These are phyloP conservation scores for Poecilia latipinna DNA, from an alignment of 2,113 vertebrate genomes.

Conservation along the genomic window DNA sequence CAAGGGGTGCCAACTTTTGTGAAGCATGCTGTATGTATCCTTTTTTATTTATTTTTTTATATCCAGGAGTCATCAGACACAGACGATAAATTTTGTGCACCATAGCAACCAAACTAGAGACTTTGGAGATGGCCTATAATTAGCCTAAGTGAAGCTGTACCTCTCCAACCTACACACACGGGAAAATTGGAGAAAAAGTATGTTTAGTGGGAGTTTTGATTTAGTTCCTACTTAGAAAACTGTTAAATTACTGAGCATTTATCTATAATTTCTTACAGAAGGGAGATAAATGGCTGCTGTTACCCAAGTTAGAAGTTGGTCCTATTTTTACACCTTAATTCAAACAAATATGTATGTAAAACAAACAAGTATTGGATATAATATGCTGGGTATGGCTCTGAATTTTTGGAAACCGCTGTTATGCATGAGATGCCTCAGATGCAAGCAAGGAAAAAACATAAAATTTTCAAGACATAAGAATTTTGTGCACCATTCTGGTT, in stretches of 20 bases:
- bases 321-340: not conserved
- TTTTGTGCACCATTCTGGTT: not conserved
- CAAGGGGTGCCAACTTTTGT: not conserved
- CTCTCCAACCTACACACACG: constrained; percentile 59
- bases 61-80: not conserved
- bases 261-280: constrained; percentile 16
- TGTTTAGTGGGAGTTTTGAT: constrained; percentile 46
- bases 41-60: constrained; percentile 12
- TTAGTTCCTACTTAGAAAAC: constrained; percentile 36
- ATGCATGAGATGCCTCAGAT: too few relatives aligned
- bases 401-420: not conserved
- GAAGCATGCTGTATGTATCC: not conserved
- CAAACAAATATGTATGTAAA: too few relatives aligned
- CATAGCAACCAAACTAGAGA: constrained; percentile 67
- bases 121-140: constrained; percentile 67
- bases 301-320: not conserved
- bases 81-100: constrained; percentile 50
- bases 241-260: constrained; percentile 21
- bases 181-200: constrained; percentile 27
- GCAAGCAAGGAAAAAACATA: not conserved
- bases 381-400: not conserved
- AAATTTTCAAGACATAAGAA: too few relatives aligned
- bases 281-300: constrained; percentile 4
- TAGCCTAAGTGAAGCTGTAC: constrained; percentile 62
- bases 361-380: not conserved